A percentile compares a stretch with the other conserved stretches of the same genome.
Conservation (phyloP, 2,888 invertebrate species). For the Himalopsyche japonica region DNA sequence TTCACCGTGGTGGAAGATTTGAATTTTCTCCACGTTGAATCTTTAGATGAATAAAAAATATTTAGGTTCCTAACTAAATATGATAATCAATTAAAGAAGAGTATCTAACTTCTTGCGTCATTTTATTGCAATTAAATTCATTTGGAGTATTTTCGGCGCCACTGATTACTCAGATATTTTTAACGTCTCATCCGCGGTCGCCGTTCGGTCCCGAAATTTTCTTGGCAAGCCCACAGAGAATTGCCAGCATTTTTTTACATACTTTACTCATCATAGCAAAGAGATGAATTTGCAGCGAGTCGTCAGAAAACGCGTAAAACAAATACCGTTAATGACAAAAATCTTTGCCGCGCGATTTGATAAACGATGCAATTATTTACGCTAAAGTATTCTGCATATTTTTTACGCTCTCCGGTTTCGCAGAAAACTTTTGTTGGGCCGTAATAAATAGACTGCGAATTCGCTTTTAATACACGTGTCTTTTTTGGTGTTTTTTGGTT, state of each 20-base stretch:
- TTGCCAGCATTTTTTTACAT: background rate
- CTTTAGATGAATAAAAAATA: no score
- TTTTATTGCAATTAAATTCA: background rate
- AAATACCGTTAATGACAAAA: constrained; percentile 29
- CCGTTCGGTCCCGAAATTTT: constrained; percentile 8
- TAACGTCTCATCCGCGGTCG: background rate
- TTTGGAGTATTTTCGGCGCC: background rate
- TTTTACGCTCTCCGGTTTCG: background rate
- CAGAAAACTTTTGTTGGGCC: background rate
- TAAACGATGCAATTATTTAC: constrained; percentile 32
- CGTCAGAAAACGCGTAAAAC: constrained; percentile 25
- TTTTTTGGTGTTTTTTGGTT: no score
- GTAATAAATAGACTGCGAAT: background rate
- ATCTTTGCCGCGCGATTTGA: constrained; percentile 29
- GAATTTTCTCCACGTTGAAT: no score
- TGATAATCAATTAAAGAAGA: no score
- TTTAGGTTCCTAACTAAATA: no score
- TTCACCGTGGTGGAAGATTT: no score
- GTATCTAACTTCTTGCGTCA: background rate
- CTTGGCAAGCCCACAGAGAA: constrained; percentile 26
- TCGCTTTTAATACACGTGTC: background rate
- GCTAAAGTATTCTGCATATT: constrained; percentile 7
- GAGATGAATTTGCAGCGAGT: constrained; percentile 4
- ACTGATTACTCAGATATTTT: background rate
- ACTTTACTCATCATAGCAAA: background rate